Percentiles rank a stretch among this genome's conserved stretches.
Evolutionary conservation across 1,140 invertebrate species (phyloP).

Genomic region (Manduca sexta): DNA sequence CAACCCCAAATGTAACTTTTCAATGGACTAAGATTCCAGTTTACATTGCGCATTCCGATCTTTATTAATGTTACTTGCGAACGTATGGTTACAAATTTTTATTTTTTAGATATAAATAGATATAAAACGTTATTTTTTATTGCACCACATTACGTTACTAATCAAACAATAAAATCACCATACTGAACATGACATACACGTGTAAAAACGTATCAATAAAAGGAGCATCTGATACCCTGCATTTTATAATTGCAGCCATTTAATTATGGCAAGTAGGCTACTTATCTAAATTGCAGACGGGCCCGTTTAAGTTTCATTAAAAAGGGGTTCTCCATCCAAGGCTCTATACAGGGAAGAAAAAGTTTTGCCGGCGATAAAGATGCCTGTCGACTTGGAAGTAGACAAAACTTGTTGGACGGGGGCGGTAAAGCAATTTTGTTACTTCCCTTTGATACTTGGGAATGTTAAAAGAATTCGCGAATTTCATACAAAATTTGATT

Average conservation of each 20-base stretch:
- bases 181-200: no score
- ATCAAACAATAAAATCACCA: no score
- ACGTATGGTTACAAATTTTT: background rate
- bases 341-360: slow-evolving; percentile 52
- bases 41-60: no score
- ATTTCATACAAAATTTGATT: slow-evolving; percentile 7
- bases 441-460: slow-evolving; percentile 31
- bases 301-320: slow-evolving; percentile 63
- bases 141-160: no score
- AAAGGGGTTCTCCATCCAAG: slow-evolving; percentile 37
- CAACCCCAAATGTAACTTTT: no score
- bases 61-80: no score
- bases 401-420: slow-evolving; percentile 29
- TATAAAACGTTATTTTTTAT: no score
- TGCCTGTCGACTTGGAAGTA: slow-evolving; percentile 51
- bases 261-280: slow-evolving; percentile 44
- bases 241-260: slow-evolving; percentile 9
- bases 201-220: no score
- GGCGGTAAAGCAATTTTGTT: slow-evolving; percentile 50
- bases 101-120: background rate
- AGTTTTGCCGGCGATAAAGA: slow-evolving; percentile 61
- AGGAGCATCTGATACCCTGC: no score
- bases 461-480: slow-evolving; percentile 18
- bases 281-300: slow-evolving; percentile 54
- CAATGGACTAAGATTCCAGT: no score